Conservation (phyloP, 2,797 vertebrate species). For the Notoglanidium macrostoma region DNA sequence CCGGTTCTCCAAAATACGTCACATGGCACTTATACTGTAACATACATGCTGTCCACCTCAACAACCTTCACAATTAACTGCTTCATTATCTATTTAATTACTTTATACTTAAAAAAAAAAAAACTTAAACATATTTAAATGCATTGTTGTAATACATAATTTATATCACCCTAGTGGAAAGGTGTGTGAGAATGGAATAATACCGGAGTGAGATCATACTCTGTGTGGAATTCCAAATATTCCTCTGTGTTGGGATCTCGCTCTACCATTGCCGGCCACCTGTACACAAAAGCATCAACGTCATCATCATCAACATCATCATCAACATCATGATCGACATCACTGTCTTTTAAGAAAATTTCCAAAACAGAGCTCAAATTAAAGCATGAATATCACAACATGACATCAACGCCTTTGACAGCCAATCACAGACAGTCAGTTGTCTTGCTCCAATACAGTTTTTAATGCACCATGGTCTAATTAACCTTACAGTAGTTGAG, state of each 20-base stretch:
- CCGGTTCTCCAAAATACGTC: constrained; percentile 72
- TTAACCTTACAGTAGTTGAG: not conserved
- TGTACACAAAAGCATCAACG: constrained; percentile 49
- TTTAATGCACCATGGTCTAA: not conserved
- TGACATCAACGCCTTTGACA: not conserved
- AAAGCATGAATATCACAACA: not conserved
- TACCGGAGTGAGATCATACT: constrained; percentile 67
- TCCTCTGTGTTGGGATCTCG: constrained; percentile 68
- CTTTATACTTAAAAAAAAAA: too few relatives aligned
- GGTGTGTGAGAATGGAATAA: constrained; percentile 7
- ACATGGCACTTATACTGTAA: constrained; percentile 74
- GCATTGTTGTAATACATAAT: not conserved
- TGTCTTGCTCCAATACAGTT: not conserved
- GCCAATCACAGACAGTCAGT: not conserved
- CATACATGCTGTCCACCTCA: not conserved
- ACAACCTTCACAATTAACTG: not conserved
- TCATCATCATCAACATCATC: not conserved
- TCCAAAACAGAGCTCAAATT: not conserved
- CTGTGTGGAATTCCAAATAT: constrained; percentile 69
- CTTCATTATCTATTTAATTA: not conserved
- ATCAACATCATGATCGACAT: not conserved
- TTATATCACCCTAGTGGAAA: not conserved
- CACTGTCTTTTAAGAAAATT: not conserved
- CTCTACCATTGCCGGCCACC: constrained; percentile 78
- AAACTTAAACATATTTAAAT: not conserved